phyloP scores from a whole-genome alignment of 2,113 vertebrate genomes.

The Camelus dromedarius region DNA sequence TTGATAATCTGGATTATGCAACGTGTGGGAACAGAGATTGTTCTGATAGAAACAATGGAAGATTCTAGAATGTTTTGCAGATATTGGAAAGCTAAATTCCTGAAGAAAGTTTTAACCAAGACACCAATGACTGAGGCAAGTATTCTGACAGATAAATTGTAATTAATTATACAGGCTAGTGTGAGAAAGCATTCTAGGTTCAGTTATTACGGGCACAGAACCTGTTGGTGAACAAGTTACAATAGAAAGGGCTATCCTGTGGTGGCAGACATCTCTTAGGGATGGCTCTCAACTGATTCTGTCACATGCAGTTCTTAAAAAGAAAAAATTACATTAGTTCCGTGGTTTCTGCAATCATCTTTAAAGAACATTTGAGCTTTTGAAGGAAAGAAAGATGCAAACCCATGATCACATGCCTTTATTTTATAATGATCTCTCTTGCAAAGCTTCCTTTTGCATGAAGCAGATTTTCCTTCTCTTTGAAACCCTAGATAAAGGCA shows the following conservation, averaged over 20 bases:
- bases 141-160: constrained; percentile 9
- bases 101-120: constrained; percentile 48
- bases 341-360: background rate
- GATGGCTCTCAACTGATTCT: background rate
- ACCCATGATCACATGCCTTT: constrained; percentile 41
- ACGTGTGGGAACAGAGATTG: background rate
- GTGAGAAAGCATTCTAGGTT: background rate
- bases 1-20: background rate
- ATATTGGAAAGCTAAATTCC: constrained; percentile 1
- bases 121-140: background rate
- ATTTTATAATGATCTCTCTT: constrained; percentile 56
- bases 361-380: constrained; percentile 43
- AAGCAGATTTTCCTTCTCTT: constrained; percentile 29
- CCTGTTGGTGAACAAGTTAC: background rate
- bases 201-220: constrained; percentile 10
- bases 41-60: constrained; percentile 14
- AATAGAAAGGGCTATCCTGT: background rate
- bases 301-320: constrained; percentile 43
- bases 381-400: background rate
- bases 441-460: constrained; percentile 26
- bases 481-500: constrained; percentile 50
- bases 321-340: constrained; percentile 40
- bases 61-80: background rate
- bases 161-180: background rate
- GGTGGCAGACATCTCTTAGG: background rate